Evolutionary conservation across 53 echinoderm and acorn worm genomes (phyloP), one percentile per base, ranked within the genome.

Genomic region (Patiria pectinifera): DNA sequence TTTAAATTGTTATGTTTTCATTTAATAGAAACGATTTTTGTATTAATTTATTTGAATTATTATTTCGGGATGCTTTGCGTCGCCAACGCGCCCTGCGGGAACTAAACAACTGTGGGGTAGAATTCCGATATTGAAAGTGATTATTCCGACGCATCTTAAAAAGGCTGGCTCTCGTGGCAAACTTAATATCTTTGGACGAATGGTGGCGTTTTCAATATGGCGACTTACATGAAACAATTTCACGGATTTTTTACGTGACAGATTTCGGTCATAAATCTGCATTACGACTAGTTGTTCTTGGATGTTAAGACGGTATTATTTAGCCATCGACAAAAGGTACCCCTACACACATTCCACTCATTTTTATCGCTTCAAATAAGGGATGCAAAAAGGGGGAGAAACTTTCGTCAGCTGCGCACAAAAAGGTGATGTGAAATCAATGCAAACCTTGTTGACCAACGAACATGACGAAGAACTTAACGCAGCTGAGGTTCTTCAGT

Each of bases 311-410:
- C 66, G 66, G 66, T 16, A 66, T 18, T 66, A 66, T 66, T 15
- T 66, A 16, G 66, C 15, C 66, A 53, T 5, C 19, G 12, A 12
- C 12, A 8, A 60, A 66, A 66, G 66, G 66, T 66, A 15, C 66
- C 66, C 12, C 10, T 3, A 11, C 6, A 15, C 13, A 62, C 23
- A 83, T 47, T 60, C 6, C 14, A 5, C 23, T 83, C 14, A 26
- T 83, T 11, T 62, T 35, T 83, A 35, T 62, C 26, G 83, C 43
- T 46, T 21, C 23, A 70, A 11, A 62, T 35, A n/a, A 70, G 21
- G 14, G 48, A 90, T 90, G 90, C 90, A 81, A 63, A 90, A 90
- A 60, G 63, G 21, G 69, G 90, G 81, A 80, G 90, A 90, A 80
- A 69, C 9, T 6, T 90, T 90, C 25, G 81, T 80, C 69, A 90